Evolutionary conservation across 2,888 invertebrate species (phyloP).

Genomic region (Cephus nigrinus): DNA sequence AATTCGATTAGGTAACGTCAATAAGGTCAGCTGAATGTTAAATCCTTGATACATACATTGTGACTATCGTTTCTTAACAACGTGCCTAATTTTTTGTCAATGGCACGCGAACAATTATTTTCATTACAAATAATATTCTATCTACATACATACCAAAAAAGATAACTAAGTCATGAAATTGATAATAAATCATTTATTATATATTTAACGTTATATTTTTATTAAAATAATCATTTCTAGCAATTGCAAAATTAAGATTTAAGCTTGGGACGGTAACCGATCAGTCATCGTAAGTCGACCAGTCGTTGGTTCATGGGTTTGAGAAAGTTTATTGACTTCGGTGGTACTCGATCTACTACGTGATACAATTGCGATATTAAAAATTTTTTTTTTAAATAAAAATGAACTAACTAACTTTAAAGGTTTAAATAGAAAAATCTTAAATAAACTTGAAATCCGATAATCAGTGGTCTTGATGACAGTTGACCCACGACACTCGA

Average conservation of each 20-base stretch:
- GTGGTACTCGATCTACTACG: background rate
- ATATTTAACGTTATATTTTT: background rate
- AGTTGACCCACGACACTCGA: conserved; percentile 9
- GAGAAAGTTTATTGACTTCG: background rate
- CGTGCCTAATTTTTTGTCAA: background rate
- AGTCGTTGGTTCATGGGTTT: background rate
- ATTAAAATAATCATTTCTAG: background rate
- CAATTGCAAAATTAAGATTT: background rate
- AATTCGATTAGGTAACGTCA: conserved; percentile 59
- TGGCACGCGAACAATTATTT: background rate
- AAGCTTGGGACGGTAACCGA: background rate
- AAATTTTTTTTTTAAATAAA: background rate
- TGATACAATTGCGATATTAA: background rate
- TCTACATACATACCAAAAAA: background rate
- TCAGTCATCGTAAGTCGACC: background rate
- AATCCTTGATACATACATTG: conserved; percentile 28
- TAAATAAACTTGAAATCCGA: background rate
- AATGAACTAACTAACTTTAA: background rate
- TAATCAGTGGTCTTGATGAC: conserved; percentile 1
- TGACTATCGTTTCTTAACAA: background rate
- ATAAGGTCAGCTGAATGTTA: conserved; percentile 59
- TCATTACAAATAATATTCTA: background rate
- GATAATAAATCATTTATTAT: background rate
- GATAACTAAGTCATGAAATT: background rate
- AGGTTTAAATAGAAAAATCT: background rate